Percentiles rank a stretch among this genome's conserved stretches.
These are phyloP conservation scores for Selene dorsalis DNA, from an alignment of 2,797 vertebrate species.

Conservation along the genomic window DNA sequence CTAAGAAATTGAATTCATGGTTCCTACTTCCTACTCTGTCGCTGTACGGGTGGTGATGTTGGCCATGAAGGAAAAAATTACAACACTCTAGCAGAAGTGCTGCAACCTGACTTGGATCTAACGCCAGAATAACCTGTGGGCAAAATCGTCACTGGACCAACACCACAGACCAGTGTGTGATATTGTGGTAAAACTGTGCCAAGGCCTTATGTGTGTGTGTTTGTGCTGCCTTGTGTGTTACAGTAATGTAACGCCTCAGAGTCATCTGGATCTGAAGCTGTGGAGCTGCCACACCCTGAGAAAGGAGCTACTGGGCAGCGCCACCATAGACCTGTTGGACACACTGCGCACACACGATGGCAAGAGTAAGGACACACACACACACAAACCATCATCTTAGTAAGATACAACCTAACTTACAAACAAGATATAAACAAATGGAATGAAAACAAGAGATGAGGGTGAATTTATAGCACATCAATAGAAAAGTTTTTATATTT, in stretches of 20 bases:
- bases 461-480: neutral
- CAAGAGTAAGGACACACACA: slow-evolving; percentile 83
- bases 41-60: no score
- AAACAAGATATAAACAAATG: neutral
- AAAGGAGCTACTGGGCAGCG: slow-evolving; percentile 93
- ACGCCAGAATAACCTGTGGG: no score
- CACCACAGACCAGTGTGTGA: neutral
- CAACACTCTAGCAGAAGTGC: no score
- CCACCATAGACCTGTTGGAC: slow-evolving; percentile 90
- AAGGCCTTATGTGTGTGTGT: neutral
- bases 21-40: no score
- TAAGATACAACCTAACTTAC: neutral
- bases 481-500: neutral
- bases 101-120: no score
- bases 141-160: no score
- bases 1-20: no score
- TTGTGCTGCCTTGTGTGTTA: slow-evolving; percentile 1
- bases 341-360: slow-evolving; percentile 89
- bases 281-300: slow-evolving; percentile 96
- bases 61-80: no score
- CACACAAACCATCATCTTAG: neutral
- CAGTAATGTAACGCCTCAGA: slow-evolving; percentile 95
- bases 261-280: slow-evolving; percentile 92
- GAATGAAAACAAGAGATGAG: neutral
- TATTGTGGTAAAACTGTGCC: neutral